Base-by-base conservation (phyloP, 1,140 invertebrate genomes). In the Papilio polytes region DNA sequence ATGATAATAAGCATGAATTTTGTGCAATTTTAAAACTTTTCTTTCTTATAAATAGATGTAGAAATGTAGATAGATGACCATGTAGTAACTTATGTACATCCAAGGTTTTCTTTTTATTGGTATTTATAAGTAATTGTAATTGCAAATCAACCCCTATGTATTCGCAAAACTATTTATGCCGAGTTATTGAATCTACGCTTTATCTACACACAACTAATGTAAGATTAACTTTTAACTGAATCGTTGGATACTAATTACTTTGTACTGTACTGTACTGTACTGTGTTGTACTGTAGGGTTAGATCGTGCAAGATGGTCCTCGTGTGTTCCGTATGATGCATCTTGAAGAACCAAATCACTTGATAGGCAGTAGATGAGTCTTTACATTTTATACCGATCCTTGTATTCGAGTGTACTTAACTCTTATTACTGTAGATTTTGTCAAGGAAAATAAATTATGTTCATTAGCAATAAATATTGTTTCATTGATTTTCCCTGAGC, bases 341-440 rank as follows among this genome's bases (percentile, higher is more conserved):
- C 86, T 88, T 90, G 92, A 92, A 92, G 92, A 95, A 95, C 92
- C 92, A 94, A 94, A 84, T 89, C 88, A 89, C 86, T 90, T 89
- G 87, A 88, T 90, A 90, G 89, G 84, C 86, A 88, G 87, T 91
- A 88, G 87, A 92, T 88, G 90, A 91, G 89, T 94, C 92, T 89
- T 90, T 92, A 95, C 89, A 91, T 94, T 95, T 94, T 94, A 93
- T 94, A 94, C 93, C 91, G 92, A 94, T 91, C 91, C 93, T 93
- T 94, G 89, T 94, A 94, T 94, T 94, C 89, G 93, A 94, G 90
- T 92, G 93, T 94, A 94, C 93, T 94, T 94, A 94, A 93, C 87
- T 93, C 91, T 91, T 92, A 93, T 88, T 92, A 94, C 86, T 94
- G 92, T 95, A 95, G 94, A 94, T 95, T 95, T 95, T 95, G 92